Evolutionary conservation across 2,113 vertebrate genomes (phyloP).

Genomic region (Pteronura brasiliensis): DNA sequence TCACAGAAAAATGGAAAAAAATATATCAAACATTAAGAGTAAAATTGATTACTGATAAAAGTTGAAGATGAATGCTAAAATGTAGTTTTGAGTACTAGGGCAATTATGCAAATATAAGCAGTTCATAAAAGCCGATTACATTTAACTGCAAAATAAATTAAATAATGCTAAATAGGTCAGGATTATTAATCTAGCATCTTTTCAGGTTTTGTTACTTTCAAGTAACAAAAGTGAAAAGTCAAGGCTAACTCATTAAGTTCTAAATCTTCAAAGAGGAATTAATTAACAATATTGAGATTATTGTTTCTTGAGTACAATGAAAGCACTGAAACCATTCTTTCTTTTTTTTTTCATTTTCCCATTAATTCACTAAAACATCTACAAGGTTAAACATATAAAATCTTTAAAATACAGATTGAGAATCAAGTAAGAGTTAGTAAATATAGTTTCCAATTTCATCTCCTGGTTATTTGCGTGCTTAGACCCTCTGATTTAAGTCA

Average conservation of each 20-base stretch:
- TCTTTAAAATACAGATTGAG: neutral
- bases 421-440: neutral
- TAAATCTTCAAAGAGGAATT: constrained; percentile 22
- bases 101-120: constrained; percentile 52
- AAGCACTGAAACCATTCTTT: neutral
- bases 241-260: constrained; percentile 34
- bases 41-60: neutral
- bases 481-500: neutral
- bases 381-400: neutral
- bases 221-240: constrained; percentile 40
- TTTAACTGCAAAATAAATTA: constrained; percentile 37
- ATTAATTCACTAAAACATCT: neutral
- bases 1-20: neutral
- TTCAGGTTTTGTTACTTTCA: neutral
- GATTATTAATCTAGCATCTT: constrained; percentile 44
- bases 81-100: neutral
- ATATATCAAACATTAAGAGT: neutral
- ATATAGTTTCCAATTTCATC: neutral
- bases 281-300: constrained; percentile 8
- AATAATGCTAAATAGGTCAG: constrained; percentile 9
- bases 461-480: neutral
- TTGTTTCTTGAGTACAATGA: neutral
- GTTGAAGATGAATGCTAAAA: neutral
- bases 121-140: constrained; percentile 26
- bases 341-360: neutral